Evolutionary conservation across 30 jellyfish, hydroid and myxozoan genomes (phyloP), one percentile per base, ranked within the genome.

Genomic region (Sanderia malayensis): DNA sequence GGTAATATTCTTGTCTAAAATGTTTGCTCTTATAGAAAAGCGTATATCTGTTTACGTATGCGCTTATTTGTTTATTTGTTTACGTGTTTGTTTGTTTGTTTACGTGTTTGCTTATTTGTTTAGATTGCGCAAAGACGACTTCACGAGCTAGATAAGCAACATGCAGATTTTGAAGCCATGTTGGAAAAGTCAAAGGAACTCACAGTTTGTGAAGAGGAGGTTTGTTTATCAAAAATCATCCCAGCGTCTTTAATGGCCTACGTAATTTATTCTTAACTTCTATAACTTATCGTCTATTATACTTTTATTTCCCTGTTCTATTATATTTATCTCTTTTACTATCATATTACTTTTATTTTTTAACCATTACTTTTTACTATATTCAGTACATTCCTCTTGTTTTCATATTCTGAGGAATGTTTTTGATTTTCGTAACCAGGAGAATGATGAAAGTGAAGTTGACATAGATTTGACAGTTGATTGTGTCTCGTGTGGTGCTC

Each of bases 401-500:
- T n/a, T n/a, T n/a, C n/a, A n/a, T n/a, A n/a, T n/a, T n/a, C n/a
- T n/a, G n/a, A n/a, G n/a, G n/a, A 57, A 21, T 73, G 34, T 34
- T 0, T 0, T 34, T 34, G 30, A 24, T 29, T 15, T 44, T 70
- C 9, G 6, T 0, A 55, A 20, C 8, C 59, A 87, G 94, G 88
- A 81, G 8, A 79, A 90, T 26, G 98, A 90, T 31, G 98, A 90
- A 32, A 64, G 37, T 10, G 99, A 92, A 6, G 82, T 88, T 24
- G 96, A 85, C 55, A 47, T 92, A 9, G 99, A 92, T 60, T 80
- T 86, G 32, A 85, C 99, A 0, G 86, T 83, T 1, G 84, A 85
- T 64, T 92, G 99, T 33, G 99, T 92, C 19, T 70, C 99, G 0
- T 92, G 99, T 71, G 99, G 99, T 1, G 79, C 79, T 0, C 96